A percentile compares a stretch with the other conserved stretches of the same genome.
Conservation (phyloP, 2,797 vertebrate genomes). For the Intellagama lesueurii region DNA sequence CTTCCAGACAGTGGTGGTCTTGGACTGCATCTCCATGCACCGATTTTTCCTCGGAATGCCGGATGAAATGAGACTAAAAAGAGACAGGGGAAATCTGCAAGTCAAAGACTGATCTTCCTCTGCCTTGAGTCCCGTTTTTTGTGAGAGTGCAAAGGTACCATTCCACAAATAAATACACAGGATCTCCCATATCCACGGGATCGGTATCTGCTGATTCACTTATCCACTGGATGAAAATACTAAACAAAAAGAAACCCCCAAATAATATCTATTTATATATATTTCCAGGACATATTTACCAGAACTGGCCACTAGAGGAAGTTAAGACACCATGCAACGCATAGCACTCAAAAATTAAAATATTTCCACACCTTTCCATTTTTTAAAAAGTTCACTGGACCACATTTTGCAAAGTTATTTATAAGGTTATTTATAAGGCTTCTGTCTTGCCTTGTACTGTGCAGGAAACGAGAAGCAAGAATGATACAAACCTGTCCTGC, state of each 20-base stretch:
- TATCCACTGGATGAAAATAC: too few relatives aligned
- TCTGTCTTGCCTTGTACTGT: neutral
- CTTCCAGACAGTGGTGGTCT: slow-evolving; percentile 57
- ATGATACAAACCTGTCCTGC: slow-evolving; percentile 52
- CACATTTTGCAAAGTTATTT: neutral
- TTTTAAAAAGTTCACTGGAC: neutral
- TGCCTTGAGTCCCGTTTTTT: neutral
- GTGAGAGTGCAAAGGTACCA: neutral
- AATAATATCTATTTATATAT: too few relatives aligned
- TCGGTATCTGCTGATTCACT: too few relatives aligned
- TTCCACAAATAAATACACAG: neutral
- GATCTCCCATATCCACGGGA: neutral
- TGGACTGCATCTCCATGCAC: neutral
- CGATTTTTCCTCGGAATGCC: neutral
- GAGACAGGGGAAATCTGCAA: neutral
- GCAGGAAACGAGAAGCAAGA: too few relatives aligned
- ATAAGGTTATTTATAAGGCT: neutral
- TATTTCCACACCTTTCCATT: neutral
- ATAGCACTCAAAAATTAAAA: neutral
- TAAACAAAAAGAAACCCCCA: too few relatives aligned
- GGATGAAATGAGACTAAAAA: neutral
- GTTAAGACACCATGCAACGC: too few relatives aligned
- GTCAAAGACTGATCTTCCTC: neutral
- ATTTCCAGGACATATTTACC: too few relatives aligned
- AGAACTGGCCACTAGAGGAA: too few relatives aligned